Conservation (phyloP, 2,797 vertebrate species). For the Ciconia nigra region DNA sequence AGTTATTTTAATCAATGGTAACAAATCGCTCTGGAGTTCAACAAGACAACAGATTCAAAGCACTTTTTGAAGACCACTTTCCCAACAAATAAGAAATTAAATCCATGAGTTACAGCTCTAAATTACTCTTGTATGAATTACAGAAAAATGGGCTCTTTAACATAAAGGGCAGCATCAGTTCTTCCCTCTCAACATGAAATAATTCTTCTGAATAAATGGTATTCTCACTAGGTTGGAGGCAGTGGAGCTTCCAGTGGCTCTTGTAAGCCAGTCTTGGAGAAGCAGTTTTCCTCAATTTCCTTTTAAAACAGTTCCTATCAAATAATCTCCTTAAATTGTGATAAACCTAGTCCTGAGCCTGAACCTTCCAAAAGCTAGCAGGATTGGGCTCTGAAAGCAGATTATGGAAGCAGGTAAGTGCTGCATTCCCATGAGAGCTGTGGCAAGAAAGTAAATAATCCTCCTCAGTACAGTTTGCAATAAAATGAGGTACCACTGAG, state of each 20-base stretch:
- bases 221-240: background rate
- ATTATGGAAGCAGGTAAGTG: background rate
- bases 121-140: background rate
- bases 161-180: background rate
- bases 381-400: background rate
- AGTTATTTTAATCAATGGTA: background rate
- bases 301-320: background rate
- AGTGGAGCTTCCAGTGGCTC: background rate
- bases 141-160: background rate
- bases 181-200: background rate
- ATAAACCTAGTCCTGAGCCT: background rate
- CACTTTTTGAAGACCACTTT: slow-evolving; percentile 10
- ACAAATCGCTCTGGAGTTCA: background rate
- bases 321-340: background rate
- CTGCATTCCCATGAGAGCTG: background rate
- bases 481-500: slow-evolving; percentile 3
- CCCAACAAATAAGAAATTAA: background rate
- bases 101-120: background rate
- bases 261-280: background rate
- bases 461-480: background rate
- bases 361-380: background rate
- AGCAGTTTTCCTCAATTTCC: background rate
- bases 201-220: background rate
- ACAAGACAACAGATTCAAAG: background rate
- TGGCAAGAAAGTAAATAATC: background rate